Evolutionary conservation across 2,113 vertebrate genomes (phyloP).

Genomic region (Lynx canadensis): DNA sequence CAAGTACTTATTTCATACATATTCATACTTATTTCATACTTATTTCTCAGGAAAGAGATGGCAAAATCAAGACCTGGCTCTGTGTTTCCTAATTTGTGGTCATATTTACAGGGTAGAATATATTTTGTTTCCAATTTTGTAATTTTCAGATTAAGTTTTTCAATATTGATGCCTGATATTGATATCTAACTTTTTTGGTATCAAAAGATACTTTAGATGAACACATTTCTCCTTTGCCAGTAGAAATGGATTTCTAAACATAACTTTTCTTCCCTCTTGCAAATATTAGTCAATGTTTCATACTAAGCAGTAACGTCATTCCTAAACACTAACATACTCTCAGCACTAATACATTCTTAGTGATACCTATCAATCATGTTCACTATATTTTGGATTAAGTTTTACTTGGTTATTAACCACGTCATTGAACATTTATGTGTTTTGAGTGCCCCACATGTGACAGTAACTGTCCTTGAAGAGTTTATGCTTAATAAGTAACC

Average conservation of each 20-base stretch:
- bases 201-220: not conserved
- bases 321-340: not conserved
- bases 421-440: not conserved
- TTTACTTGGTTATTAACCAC: not conserved
- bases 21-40: not conserved
- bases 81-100: not conserved
- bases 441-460: not conserved
- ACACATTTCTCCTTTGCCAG: not conserved
- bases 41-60: not conserved
- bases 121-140: not conserved
- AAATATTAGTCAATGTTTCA: not conserved
- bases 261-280: not conserved
- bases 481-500: slow-evolving; percentile 11
- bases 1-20: not conserved
- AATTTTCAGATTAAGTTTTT: not conserved
- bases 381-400: not conserved
- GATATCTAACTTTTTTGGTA: not conserved
- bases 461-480: not conserved
- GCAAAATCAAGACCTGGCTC: not conserved
- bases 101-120: not conserved
- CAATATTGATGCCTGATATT: not conserved
- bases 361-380: not conserved
- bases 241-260: not conserved
- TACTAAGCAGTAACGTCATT: not conserved
- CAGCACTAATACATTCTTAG: not conserved